These are phyloP conservation scores for Epinephelus coioides DNA, from an alignment of 2,797 vertebrate species.

Conservation along the genomic window DNA sequence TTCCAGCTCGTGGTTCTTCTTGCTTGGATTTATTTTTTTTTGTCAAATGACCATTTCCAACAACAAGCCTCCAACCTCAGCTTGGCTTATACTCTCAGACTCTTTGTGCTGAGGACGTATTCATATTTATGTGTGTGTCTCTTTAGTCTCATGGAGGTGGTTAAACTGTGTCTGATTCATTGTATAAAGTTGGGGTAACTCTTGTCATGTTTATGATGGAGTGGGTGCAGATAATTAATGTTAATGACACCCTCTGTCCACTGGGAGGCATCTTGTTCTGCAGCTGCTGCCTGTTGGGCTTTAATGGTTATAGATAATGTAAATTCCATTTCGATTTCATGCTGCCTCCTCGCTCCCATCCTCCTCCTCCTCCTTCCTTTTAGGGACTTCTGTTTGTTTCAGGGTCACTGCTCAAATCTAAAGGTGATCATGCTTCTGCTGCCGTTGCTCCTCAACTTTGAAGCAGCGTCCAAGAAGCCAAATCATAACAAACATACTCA, in stretches of 20 bases:
- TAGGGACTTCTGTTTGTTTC: slow-evolving; percentile 54
- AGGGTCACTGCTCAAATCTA: slow-evolving; percentile 24
- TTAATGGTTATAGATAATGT: slow-evolving; percentile 46
- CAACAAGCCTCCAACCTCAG: background rate
- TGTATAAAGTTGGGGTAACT: background rate
- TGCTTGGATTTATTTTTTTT: background rate
- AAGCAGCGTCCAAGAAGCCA: background rate
- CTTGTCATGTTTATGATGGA: background rate
- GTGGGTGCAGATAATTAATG: slow-evolving; percentile 8
- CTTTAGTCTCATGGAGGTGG: background rate
- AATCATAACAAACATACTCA: background rate
- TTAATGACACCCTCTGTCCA: slow-evolving; percentile 33
- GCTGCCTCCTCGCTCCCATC: slow-evolving; percentile 10
- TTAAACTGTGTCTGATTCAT: no score
- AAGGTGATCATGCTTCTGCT: slow-evolving; percentile 37
- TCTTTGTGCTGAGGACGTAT: background rate
- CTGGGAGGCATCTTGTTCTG: slow-evolving; percentile 39
- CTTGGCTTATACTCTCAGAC: background rate
- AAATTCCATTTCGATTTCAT: slow-evolving; percentile 59
- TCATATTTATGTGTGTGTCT: background rate
- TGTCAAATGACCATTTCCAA: background rate
- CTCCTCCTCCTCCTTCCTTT: slow-evolving; percentile 52
- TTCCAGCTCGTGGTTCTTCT: background rate
- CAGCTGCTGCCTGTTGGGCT: slow-evolving; percentile 32
- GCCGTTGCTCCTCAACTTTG: background rate